A percentile compares a stretch with the other conserved stretches of the same genome.
These are phyloP conservation scores for Panagrolaimus sp. DNA, from an alignment of 1,140 invertebrate species.

Conservation along the genomic window DNA sequence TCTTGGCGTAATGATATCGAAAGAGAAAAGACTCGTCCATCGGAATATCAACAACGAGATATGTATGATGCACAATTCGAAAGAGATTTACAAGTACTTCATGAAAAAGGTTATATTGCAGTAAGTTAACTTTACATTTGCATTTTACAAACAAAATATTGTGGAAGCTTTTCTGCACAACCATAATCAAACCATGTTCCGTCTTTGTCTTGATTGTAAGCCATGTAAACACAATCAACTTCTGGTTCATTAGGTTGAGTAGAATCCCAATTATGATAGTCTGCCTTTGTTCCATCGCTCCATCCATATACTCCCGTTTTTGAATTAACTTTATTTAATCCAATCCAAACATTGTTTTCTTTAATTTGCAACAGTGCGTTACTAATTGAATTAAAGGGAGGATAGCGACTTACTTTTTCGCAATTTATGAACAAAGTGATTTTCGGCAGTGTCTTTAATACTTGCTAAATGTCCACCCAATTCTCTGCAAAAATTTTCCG, in stretches of 20 bases:
- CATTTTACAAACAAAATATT: constrained; percentile 55
- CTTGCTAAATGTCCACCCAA: constrained; percentile 50
- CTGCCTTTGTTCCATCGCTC: constrained; percentile 40
- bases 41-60: neutral
- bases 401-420: constrained; percentile 46
- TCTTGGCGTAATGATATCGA: constrained; percentile 56
- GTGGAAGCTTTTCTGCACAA: constrained; percentile 47
- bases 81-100: constrained; percentile 54
- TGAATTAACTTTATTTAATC: constrained; percentile 50
- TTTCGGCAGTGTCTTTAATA: constrained; percentile 48
- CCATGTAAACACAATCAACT: constrained; percentile 54
- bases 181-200: constrained; percentile 56
- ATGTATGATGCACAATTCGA: constrained; percentile 41
- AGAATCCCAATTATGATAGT: constrained; percentile 54
- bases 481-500: constrained; percentile 54
- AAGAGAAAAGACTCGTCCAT: constrained; percentile 43
- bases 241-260: constrained; percentile 55
- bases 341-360: constrained; percentile 58
- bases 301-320: constrained; percentile 38
- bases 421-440: constrained; percentile 49
- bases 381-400: neutral
- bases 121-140: constrained; percentile 32
- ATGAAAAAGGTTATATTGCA: constrained; percentile 45
- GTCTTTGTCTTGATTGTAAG: constrained; percentile 50
- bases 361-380: constrained; percentile 15